phyloP scores from a whole-genome alignment of 2,113 vertebrate genomes.

The Myotis yumanensis region DNA sequence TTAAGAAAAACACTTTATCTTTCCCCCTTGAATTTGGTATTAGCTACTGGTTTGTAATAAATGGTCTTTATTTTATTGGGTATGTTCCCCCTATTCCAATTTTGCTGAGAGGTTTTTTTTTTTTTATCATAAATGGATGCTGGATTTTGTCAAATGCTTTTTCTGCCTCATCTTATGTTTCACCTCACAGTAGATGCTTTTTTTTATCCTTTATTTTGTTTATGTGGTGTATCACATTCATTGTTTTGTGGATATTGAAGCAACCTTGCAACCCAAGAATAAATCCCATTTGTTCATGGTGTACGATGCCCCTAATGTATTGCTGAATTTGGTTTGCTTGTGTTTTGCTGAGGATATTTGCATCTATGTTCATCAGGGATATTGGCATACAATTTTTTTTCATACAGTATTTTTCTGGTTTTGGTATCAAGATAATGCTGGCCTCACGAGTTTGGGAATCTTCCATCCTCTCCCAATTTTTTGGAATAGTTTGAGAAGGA shows the following conservation, averaged over 20 bases:
- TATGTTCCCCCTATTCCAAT: background rate
- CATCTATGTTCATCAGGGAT: background rate
- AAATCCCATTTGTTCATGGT: background rate
- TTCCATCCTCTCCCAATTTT: background rate
- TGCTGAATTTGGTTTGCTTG: background rate
- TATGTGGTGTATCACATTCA: background rate
- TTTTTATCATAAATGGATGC: background rate
- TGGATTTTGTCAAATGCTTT: background rate
- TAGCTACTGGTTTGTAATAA: background rate
- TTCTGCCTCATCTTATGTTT: background rate
- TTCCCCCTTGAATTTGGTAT: background rate
- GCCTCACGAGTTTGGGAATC: background rate
- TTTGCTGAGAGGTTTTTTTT: background rate
- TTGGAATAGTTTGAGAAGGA: background rate
- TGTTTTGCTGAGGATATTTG: background rate
- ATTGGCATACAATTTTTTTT: background rate
- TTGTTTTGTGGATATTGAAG: background rate
- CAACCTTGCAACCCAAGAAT: background rate
- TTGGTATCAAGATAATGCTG: background rate
- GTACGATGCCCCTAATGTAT: background rate
- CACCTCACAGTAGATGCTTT: too few relatives aligned
- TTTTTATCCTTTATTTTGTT: background rate
- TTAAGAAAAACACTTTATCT: background rate
- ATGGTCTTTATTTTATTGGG: background rate
- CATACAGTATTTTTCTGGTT: background rate